Conservation (phyloP, 2,888 invertebrate genomes). For the Cepaea hortensis region DNA sequence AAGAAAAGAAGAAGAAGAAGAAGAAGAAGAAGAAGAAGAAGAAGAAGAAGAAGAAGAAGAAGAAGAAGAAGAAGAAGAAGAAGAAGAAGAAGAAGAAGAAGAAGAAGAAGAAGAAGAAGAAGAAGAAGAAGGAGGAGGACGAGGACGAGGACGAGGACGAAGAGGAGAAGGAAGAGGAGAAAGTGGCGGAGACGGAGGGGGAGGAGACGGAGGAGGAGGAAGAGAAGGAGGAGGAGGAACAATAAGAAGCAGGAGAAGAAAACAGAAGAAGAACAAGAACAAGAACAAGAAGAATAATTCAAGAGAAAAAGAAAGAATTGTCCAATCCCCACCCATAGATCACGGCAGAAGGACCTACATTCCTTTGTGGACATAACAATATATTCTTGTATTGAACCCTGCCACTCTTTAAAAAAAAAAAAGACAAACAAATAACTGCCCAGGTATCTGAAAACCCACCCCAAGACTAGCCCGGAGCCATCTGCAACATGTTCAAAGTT, state of each 20-base stretch:
- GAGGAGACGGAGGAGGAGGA: background rate
- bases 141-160: background rate
- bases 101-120: slow-evolving; percentile 17
- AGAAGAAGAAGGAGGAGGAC: slow-evolving; percentile 14
- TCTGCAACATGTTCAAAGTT: too few relatives aligned
- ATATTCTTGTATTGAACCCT: too few relatives aligned
- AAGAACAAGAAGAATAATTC: slow-evolving; percentile 12
- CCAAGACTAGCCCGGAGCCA: too few relatives aligned
- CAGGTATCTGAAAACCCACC: too few relatives aligned
- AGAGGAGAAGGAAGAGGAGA: background rate
- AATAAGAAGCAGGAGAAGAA: background rate
- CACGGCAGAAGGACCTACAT: too few relatives aligned
- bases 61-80: background rate
- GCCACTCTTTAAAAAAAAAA: too few relatives aligned
- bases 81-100: slow-evolving; percentile 20
- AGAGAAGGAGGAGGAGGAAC: background rate
- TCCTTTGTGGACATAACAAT: too few relatives aligned
- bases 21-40: background rate
- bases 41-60: background rate
- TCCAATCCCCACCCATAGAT: background rate
- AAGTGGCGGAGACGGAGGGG: background rate
- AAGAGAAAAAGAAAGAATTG: background rate
- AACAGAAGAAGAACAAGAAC: slow-evolving; percentile 11
- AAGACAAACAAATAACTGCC: too few relatives aligned
- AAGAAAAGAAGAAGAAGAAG: background rate